A percentile compares a stretch with the other conserved stretches of the same genome.
These are phyloP conservation scores for Dioctria rufipes DNA, from an alignment of 2,888 invertebrate genomes.

Conservation along the genomic window DNA sequence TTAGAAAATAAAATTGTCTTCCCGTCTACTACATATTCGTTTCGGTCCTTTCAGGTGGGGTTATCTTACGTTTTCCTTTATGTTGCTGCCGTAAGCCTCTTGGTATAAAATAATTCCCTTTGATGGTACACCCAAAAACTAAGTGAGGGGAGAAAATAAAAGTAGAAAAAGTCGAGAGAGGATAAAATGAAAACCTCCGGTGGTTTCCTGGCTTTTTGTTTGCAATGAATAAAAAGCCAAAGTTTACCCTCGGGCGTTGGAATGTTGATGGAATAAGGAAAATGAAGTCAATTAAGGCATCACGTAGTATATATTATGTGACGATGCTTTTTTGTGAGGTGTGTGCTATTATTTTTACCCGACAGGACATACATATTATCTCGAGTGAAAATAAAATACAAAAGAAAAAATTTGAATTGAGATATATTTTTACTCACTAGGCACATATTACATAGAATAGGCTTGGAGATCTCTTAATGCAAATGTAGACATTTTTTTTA, in stretches of 20 bases:
- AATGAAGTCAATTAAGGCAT: slow-evolving; percentile 39
- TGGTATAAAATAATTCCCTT: slow-evolving; percentile 36
- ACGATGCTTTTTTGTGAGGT: slow-evolving; percentile 7
- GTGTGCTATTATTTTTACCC: neutral
- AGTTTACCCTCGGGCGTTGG: neutral
- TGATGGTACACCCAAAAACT: neutral
- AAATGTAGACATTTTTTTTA: neutral
- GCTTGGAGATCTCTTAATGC: neutral
- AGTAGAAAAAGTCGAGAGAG: neutral
- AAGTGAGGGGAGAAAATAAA: neutral
- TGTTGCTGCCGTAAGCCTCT: neutral
- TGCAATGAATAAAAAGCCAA: slow-evolving; percentile 32
- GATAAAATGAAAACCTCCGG: neutral
- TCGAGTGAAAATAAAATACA: too few species aligned
- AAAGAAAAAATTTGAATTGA: too few species aligned
- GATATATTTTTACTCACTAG: too few species aligned
- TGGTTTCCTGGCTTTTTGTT: neutral
- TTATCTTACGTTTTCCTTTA: neutral
- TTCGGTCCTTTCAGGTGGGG: neutral
- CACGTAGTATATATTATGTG: slow-evolving; percentile 13
- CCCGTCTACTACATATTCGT: neutral
- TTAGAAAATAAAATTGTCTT: neutral
- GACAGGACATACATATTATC: too few species aligned
- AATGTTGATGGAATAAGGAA: slow-evolving; percentile 15
- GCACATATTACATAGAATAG: too few species aligned